These are phyloP conservation scores for Pecten maximus DNA, from an alignment of 2,888 invertebrate species.

Conservation along the genomic window DNA sequence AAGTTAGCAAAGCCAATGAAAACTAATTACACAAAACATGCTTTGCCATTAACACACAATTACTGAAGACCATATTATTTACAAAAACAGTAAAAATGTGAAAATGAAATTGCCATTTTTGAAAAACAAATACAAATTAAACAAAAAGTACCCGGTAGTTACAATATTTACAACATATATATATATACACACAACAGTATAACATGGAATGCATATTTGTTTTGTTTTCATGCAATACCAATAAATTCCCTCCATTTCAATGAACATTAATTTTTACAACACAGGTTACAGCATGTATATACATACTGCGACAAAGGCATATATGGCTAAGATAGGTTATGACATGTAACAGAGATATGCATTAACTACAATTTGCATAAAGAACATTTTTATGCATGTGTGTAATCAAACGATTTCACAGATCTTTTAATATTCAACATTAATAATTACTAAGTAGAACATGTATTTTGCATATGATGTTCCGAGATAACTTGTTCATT, in stretches of 20 bases:
- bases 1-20: not conserved
- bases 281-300: not conserved
- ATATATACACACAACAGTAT: no score
- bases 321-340: not conserved
- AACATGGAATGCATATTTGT: not conserved
- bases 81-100: slow-evolving; percentile 2
- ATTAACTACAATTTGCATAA: no score
- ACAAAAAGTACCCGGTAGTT: not conserved
- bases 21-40: slow-evolving; percentile 1
- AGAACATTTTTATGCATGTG: not conserved
- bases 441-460: not conserved
- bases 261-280: not conserved
- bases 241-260: not conserved
- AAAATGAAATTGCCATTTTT: slow-evolving; percentile 32
- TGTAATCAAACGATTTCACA: not conserved
- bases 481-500: no score
- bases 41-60: slow-evolving; percentile 1
- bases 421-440: not conserved
- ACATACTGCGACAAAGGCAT: not conserved
- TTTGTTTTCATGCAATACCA: not conserved
- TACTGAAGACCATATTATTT: not conserved
- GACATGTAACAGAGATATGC: not conserved
- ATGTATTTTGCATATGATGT: not conserved
- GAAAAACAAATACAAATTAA: not conserved
- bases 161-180: not conserved